Conservation (phyloP, 2,888 invertebrate species). For the Cylloceria caligata region DNA sequence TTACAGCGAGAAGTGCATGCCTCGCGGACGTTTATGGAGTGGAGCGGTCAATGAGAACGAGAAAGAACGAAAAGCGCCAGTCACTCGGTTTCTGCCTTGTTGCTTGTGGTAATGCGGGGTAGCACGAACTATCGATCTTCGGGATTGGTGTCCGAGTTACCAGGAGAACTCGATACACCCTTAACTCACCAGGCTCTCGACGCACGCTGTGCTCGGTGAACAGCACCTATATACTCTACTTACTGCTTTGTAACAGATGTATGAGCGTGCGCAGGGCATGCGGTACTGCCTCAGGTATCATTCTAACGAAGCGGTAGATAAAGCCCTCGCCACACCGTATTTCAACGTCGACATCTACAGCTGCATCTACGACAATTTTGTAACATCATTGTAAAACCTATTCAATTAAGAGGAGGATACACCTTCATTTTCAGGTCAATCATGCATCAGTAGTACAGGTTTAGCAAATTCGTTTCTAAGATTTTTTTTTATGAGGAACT, state of each 20-base stretch:
- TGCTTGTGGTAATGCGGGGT: conserved; percentile 19
- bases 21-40: conserved; percentile 8
- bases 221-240: not conserved
- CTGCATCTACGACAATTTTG: conserved; percentile 5
- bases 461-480: too few species aligned
- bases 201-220: not conserved
- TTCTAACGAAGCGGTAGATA: conserved; percentile 34
- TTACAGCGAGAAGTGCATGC: not conserved
- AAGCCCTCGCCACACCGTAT: not conserved
- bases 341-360: not conserved
- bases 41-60: not conserved
- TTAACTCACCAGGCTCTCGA: conserved; percentile 16
- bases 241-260: conserved; percentile 23
- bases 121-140: conserved; percentile 42
- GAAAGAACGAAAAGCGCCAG: not conserved
- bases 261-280: not conserved
- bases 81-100: conserved; percentile 1
- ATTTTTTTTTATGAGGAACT: too few species aligned
- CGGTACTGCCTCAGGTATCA: conserved; percentile 22
- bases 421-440: too few species aligned
- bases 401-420: too few species aligned
- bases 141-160: conserved; percentile 24
- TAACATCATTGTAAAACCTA: not conserved
- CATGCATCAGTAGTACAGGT: too few species aligned
- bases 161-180: conserved; percentile 36